Base-by-base conservation (phyloP, 2,888 invertebrate species). In the Sinohyriopsis cumingii region DNA sequence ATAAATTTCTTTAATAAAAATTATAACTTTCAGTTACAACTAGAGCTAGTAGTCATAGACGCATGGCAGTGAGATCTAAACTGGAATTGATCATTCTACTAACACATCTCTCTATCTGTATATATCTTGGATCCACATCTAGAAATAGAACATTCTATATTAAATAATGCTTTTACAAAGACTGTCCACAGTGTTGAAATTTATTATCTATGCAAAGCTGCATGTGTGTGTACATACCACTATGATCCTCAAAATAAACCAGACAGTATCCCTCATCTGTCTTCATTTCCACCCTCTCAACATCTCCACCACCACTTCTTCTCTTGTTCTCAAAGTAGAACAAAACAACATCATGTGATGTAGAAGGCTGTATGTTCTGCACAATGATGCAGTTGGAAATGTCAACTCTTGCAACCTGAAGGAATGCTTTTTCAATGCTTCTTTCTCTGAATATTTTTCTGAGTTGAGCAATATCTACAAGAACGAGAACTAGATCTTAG, bases 301-400 rank as follows among this genome's bases (percentile, higher is more conserved):
- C 73, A 22, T 64, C 73, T n/a, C 55, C 65, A 18, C 78, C 79
- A 18, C 76, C 76, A 63, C 74, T 62, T 55, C 73, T 73, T 54
- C 65, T 74, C 24, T 67, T 65, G 65, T 74, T 82, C 33, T 80
- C 79, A 71, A 82, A 82, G 63, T 82, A 79, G 55, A 63, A 67
- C 28, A 55, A 53, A 3, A 75, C n/a, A 4, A 69, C 25, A 22
- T 68, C 68, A 25, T 33, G 5, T 15, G 67, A 65, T 28, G 68
- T 70, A n/a, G 19, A 55, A 53, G 56, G 55, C n/a, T 54, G 54
- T 25, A 65, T 33, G 19, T 67, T 67, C 5, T 56, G 55, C 20
- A 73, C 69, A 65, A 73, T 61, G 61, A 67, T 62, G 65, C 67
- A 67, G 33, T 65, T 66, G 7, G 73, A 63, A 19, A 73, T 62